phyloP scores from a whole-genome alignment of 2,113 vertebrate species.

The Myodes glareolus region DNA sequence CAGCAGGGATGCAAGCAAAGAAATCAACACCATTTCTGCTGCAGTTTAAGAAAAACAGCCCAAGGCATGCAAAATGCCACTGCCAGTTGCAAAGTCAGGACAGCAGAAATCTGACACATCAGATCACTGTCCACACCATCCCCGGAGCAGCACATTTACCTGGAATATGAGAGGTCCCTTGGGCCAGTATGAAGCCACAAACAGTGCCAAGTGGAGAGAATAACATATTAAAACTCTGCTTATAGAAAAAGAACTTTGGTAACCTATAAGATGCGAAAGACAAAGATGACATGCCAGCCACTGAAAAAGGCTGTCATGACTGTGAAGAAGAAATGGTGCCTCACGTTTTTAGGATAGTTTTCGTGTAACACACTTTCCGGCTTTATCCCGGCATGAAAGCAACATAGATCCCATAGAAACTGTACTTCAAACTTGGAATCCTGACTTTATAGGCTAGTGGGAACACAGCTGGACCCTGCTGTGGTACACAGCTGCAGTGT shows the following conservation, averaged over 20 bases:
- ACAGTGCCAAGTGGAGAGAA: neutral
- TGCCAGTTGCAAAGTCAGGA: neutral
- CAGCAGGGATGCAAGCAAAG: neutral
- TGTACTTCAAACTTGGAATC: neutral
- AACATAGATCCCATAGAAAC: neutral
- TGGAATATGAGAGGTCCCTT: neutral
- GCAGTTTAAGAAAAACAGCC: neutral
- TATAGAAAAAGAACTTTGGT: slow-evolving; percentile 1
- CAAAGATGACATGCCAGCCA: neutral
- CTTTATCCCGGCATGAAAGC: neutral
- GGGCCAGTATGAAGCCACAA: neutral
- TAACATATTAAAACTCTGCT: neutral
- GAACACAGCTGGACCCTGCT: neutral
- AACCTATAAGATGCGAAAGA: neutral
- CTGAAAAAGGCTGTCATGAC: neutral
- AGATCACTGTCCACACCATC: neutral
- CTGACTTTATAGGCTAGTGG: neutral
- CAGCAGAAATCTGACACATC: neutral
- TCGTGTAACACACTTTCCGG: neutral
- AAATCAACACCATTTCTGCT: neutral
- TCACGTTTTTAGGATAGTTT: neutral
- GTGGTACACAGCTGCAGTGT: neutral
- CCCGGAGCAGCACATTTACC: too few species aligned
- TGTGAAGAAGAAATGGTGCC: neutral
- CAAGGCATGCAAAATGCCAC: neutral